Conservation (phyloP, 2,888 invertebrate species). For the Ceramica pisi region DNA sequence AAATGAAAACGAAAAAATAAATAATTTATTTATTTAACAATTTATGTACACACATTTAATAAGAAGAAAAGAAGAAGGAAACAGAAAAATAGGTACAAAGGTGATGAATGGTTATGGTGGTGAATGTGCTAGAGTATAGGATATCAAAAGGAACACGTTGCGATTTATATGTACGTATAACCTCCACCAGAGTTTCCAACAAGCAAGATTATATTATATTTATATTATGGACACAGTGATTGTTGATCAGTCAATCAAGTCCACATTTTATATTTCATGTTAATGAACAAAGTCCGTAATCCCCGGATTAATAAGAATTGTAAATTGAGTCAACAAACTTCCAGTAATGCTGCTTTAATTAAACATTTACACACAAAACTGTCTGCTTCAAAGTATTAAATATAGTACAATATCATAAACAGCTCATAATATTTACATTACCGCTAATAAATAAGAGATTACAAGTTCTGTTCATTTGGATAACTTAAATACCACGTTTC, state of each 20-base stretch:
- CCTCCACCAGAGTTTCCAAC: too few relatives aligned
- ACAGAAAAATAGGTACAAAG: too few relatives aligned
- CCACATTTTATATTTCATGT: constrained; percentile 12
- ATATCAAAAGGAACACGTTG: too few relatives aligned
- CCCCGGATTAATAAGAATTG: constrained; percentile 4
- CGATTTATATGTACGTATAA: too few relatives aligned
- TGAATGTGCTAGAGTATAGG: too few relatives aligned
- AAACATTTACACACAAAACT: constrained; percentile 42
- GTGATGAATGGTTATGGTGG: too few relatives aligned
- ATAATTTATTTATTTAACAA: too few relatives aligned
- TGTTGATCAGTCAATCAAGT: constrained; percentile 20
- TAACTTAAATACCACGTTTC: constrained; percentile 51
- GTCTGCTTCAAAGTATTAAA: constrained; percentile 25
- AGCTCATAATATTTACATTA: constrained; percentile 55
- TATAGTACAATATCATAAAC: constrained; percentile 45
- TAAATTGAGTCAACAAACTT: constrained; percentile 27
- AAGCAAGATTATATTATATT: too few relatives aligned
- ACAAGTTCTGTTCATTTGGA: constrained; percentile 41
- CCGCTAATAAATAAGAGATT: constrained; percentile 48
- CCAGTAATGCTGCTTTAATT: constrained; percentile 27
- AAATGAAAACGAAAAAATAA: too few relatives aligned
- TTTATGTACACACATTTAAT: too few relatives aligned
- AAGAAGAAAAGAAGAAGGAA: too few relatives aligned
- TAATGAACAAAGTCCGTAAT: constrained; percentile 6
- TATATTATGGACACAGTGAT: background rate